Base-by-base conservation (phyloP, 2,888 invertebrate species). In the Lobophora halterata region DNA sequence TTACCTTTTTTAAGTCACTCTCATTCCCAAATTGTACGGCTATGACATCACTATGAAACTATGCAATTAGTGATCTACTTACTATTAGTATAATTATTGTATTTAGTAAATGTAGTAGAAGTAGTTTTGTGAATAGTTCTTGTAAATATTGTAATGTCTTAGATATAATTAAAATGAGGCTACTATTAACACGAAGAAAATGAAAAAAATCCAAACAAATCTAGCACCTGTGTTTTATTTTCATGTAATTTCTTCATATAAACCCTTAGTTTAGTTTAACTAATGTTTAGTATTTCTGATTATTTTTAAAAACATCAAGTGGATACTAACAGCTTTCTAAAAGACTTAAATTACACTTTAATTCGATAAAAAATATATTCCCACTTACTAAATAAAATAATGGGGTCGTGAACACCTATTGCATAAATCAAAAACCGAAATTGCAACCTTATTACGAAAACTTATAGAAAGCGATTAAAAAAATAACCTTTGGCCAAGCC, bases 1-100 rank as follows among this genome's bases (percentile, higher is more conserved):
- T 87, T 87, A 86, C 83, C 83, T 66, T 75, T 55, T 50, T 61
- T 78, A 77, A 71, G 70, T 69, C 18, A n/a, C n/a, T 71, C 46
- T 69, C 45, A 54, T 66, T 62, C 49, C 77, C 74, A 77, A 85
- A 83, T 68, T 70, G 45, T 60, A 61, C 65, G 79, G 79, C 79
- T 82, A 79, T 80, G 77, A 74, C 50, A 63, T 61, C 52, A 55
- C 60, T 60, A 53, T 55, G 58, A 66, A 53, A 53, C 68, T 58
- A 59, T 71, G 70, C 53, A 65, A 65, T 62, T 35, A 44, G 33
- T 45, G 30, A 43, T 46, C 39, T 46, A 39, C 46, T 48, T 40
- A 49, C 37, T 45, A 17, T 26, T 27, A 20, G 13, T 39, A 41
- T 57, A 57, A 55, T 46, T 56, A 52, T 25, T 40, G 30, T 50